These are phyloP conservation scores for Lepilemur septentrionalis DNA, from an alignment of 2,797 vertebrate genomes.

Conservation along the genomic window DNA sequence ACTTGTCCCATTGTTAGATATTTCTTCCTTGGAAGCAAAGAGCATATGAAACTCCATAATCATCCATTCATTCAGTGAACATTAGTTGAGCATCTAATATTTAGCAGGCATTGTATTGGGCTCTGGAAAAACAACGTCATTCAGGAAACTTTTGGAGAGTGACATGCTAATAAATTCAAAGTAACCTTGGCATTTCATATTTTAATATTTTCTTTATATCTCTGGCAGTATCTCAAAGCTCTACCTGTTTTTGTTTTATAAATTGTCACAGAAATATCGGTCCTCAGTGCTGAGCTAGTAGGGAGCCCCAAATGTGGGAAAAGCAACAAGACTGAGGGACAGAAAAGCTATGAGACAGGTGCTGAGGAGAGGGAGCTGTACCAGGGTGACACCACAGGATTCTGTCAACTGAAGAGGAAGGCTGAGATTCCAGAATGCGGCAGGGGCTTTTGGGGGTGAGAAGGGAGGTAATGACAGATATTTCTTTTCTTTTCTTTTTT, in stretches of 20 bases:
- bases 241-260: neutral
- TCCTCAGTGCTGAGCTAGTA: neutral
- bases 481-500: too few species aligned
- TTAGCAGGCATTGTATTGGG: neutral
- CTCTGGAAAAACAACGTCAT: neutral
- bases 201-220: neutral
- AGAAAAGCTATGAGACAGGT: neutral
- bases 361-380: neutral
- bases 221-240: neutral
- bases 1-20: neutral
- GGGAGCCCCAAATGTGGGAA: neutral
- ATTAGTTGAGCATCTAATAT: neutral
- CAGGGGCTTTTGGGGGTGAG: neutral
- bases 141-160: neutral
- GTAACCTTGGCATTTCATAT: neutral
- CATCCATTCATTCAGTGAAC: neutral
- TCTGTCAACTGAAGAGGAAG: neutral
- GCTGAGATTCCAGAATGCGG: neutral
- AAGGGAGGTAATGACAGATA: neutral
- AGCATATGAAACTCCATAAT: neutral
- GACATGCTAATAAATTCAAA: neutral
- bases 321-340: neutral
- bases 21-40: conserved; percentile 6
- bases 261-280: neutral
- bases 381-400: neutral